Conservation (phyloP, 2,113 vertebrate species). For the Paralichthys olivaceus region DNA sequence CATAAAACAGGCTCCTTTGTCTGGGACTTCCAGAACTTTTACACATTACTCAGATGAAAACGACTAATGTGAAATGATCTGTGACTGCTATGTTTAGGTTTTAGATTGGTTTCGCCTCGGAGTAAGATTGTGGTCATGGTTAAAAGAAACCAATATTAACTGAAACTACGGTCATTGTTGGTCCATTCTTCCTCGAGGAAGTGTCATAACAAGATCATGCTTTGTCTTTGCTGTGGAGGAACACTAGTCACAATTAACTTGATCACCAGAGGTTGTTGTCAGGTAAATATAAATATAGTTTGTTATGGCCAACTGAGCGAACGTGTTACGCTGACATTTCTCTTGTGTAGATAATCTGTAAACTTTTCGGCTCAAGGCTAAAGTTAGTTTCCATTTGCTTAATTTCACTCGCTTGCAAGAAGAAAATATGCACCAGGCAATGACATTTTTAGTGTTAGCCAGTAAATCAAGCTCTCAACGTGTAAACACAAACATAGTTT, state of each 20-base stretch:
- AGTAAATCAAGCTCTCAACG: constrained; percentile 36
- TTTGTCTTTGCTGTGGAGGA: neutral
- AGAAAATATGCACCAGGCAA: constrained; percentile 22
- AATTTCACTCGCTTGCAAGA: constrained; percentile 39
- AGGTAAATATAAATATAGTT: neutral
- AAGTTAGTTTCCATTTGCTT: constrained; percentile 34
- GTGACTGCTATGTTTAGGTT: neutral
- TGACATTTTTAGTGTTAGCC: constrained; percentile 58
- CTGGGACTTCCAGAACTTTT: neutral
- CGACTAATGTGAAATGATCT: neutral
- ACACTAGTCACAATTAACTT: neutral
- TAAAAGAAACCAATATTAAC: neutral
- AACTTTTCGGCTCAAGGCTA: constrained; percentile 20
- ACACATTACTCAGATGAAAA: neutral
- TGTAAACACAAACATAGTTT: constrained; percentile 35
- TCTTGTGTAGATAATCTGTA: constrained; percentile 5
- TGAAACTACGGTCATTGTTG: neutral
- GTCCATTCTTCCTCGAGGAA: neutral
- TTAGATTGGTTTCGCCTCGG: neutral
- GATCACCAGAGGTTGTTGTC: constrained; percentile 4
- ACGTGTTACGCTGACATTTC: constrained; percentile 1
- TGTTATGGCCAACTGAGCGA: constrained; percentile 19
- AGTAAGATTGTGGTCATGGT: neutral
- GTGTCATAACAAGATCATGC: neutral
- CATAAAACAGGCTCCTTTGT: neutral